phyloP scores from a whole-genome alignment of 1,140 invertebrate species.

The Pseudoatta argentina region DNA sequence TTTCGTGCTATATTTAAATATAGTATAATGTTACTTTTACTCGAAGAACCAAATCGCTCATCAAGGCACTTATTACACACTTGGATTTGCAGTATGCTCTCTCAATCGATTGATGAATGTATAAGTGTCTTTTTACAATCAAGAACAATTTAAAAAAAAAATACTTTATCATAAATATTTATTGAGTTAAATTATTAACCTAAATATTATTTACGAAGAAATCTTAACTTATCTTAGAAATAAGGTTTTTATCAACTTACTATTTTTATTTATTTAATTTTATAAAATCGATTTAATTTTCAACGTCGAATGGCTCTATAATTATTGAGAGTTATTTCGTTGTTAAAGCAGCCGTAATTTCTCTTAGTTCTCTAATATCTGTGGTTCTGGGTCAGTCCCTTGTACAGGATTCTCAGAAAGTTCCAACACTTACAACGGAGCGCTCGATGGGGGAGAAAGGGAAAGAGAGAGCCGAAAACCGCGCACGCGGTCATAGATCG shows the following conservation, averaged over 20 bases:
- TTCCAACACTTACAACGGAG: background rate
- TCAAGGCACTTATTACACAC: too few species aligned
- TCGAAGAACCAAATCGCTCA: too few species aligned
- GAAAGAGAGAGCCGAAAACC: constrained; percentile 49
- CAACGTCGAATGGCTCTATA: background rate
- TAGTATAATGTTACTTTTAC: too few species aligned
- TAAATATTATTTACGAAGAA: background rate
- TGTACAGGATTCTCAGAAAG: constrained; percentile 20
- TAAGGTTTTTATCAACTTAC: background rate
- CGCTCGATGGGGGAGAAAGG: background rate
- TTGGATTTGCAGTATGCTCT: too few species aligned
- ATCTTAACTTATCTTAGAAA: background rate
- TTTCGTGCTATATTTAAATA: too few species aligned
- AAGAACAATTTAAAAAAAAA: background rate
- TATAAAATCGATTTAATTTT: constrained; percentile 39
- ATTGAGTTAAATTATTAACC: background rate
- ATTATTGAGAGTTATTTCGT: constrained; percentile 13
- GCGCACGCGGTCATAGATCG: constrained; percentile 45
- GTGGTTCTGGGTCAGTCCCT: constrained; percentile 44
- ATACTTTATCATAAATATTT: background rate
- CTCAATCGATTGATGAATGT: too few species aligned
- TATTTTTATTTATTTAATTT: background rate
- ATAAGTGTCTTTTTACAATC: too few species aligned
- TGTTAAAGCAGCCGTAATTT: constrained; percentile 9
- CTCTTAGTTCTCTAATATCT: constrained; percentile 37